Evolutionary conservation across 2,113 vertebrate species (phyloP).

Genomic region (Sebastes fasciatus): DNA sequence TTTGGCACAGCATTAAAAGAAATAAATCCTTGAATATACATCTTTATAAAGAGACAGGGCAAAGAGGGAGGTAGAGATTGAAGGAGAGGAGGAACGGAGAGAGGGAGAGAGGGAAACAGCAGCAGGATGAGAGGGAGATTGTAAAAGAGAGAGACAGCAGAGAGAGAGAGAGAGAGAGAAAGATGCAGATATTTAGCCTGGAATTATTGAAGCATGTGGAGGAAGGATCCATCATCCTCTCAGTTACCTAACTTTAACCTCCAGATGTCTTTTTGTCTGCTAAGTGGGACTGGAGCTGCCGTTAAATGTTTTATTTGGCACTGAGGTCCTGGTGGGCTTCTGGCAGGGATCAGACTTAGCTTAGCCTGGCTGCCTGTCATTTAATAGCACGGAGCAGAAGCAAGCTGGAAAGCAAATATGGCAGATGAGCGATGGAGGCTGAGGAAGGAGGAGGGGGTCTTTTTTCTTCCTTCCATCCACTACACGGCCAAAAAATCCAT

Average conservation of each 20-base stretch:
- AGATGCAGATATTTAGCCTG: conserved; percentile 52
- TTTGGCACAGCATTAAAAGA: conserved; percentile 64
- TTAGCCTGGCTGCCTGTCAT: conserved; percentile 65
- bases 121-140: conserved; percentile 30
- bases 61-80: conserved; percentile 35
- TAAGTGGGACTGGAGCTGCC: conserved; percentile 47
- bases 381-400: conserved; percentile 29
- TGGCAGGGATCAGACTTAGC: conserved; percentile 64
- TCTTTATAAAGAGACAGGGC: conserved; percentile 47
- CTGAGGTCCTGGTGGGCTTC: conserved; percentile 55
- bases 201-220: conserved; percentile 42
- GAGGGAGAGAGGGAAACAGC: not conserved
- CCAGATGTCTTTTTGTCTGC: conserved; percentile 68
- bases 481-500: not conserved
- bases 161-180: not conserved
- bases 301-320: conserved; percentile 65
- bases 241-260: conserved; percentile 59
- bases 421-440: conserved; percentile 6
- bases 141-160: not conserved
- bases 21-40: conserved; percentile 64
- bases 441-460: not conserved
- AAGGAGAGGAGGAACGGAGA: conserved; percentile 1
- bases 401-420: conserved; percentile 19
- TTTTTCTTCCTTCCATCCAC: conserved; percentile 3
- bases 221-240: conserved; percentile 58